Evolutionary conservation across 2,888 invertebrate species (phyloP), one percentile per base, ranked within the genome.

Genomic region (Aphidoletes aphidimyza): DNA sequence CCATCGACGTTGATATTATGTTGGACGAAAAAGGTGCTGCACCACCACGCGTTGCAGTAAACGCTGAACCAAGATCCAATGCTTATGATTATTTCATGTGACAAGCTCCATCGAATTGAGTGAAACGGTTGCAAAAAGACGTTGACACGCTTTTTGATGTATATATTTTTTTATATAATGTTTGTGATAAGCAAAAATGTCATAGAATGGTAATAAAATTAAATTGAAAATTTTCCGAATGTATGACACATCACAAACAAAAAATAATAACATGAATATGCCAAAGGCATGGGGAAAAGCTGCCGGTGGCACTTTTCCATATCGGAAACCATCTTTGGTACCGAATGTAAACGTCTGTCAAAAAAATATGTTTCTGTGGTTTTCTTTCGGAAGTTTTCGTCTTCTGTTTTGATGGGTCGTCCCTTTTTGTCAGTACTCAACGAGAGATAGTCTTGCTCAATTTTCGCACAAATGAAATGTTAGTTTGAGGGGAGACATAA

Each of bases 101-200:
- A 69, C 69, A 69, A 30, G 30, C 69, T n/a, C n/a, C 2, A 69
- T 69, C 69, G 30, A 30, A 69, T 11, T 30, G 69, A 69, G 3
- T 69, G 69, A 69, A 69, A 30, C 30, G 69, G 30, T 30, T n/a
- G n/a, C n/a, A 30, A 30, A 69, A 69, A 69, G 69, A 14, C 26
- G 11, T 30, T 69, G 69, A 69, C 69, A 11, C 34, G 69, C 22
- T 22, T 3, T 69, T 34, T 14, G 14, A 30, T 30, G 34, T 69
- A 54, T 54, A 22, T 54, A 54, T 54, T n/a, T n/a, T n/a, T n/a
- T n/a, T n/a, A n/a, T n/a, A n/a, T n/a, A n/a, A 54, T 54, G 54
- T 54, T 69, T 69, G 69, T 34, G 69, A 69, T 30, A 17, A 69
- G 69, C 69, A 69, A 69, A 69, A 69, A n/a, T n/a, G n/a, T 69